Evolutionary conservation across 2,797 vertebrate species (phyloP).

Genomic region (Anolis apletophallus): DNA sequence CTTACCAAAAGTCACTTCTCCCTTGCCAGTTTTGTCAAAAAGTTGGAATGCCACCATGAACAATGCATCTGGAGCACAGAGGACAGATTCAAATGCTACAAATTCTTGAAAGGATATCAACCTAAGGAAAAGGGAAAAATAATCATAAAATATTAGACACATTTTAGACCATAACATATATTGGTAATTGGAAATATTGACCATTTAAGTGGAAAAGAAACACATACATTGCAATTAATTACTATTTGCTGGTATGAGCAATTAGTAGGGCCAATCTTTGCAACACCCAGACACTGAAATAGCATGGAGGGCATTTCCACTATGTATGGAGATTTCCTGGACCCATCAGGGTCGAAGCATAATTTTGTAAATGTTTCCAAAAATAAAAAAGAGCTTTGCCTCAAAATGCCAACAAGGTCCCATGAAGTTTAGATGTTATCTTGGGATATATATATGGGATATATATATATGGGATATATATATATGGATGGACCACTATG

Average conservation of each 20-base stretch:
- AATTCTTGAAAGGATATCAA: conserved; percentile 91
- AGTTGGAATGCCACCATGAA: conserved; percentile 90
- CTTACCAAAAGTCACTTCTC: conserved; percentile 83
- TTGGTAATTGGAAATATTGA: background rate
- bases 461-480: no score
- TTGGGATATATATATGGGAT: no score
- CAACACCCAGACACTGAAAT: background rate
- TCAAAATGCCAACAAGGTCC: no score
- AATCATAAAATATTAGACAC: conserved; percentile 45
- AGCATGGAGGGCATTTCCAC: no score
- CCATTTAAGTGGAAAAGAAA: conserved; percentile 1
- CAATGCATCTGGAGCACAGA: conserved; percentile 87
- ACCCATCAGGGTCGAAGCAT: no score
- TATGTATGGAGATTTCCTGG: no score
- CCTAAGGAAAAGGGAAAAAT: conserved; percentile 73
- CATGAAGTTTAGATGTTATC: no score
- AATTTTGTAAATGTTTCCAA: no score
- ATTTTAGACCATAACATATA: background rate
- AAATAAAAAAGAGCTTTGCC: no score
- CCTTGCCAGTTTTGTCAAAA: conserved; percentile 89
- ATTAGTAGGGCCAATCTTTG: background rate
- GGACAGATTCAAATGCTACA: conserved; percentile 88
- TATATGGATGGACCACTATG: no score
- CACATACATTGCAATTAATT: background rate
- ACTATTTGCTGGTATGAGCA: background rate